phyloP scores from a whole-genome alignment of 2,888 invertebrate genomes.

The Ametastegia equiseti region DNA sequence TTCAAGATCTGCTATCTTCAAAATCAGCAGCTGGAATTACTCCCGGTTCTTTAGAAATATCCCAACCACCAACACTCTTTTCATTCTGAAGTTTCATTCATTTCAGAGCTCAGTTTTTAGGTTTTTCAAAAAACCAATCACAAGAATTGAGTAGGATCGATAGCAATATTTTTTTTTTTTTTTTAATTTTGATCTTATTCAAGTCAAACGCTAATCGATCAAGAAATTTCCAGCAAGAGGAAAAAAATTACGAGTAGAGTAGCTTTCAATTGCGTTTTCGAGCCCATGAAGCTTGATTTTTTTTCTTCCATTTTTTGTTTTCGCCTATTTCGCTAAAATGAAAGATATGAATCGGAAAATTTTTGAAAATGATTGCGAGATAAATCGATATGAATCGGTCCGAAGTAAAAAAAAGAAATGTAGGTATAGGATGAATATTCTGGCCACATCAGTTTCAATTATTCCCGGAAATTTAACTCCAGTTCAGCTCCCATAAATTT shows the following conservation, averaged over 20 bases:
- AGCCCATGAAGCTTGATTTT: too few relatives aligned
- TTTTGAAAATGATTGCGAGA: neutral
- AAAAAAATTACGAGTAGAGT: too few relatives aligned
- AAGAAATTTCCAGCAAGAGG: too few relatives aligned
- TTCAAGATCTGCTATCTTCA: neutral
- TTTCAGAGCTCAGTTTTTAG: too few relatives aligned
- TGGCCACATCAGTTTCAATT: neutral
- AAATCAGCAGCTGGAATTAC: neutral
- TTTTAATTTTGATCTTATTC: too few relatives aligned
- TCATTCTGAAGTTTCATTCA: neutral
- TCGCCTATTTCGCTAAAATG: too few relatives aligned
- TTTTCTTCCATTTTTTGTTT: too few relatives aligned
- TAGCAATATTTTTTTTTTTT: too few relatives aligned
- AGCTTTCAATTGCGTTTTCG: too few relatives aligned
- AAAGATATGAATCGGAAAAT: neutral
- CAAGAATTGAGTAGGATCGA: too few relatives aligned
- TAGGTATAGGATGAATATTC: neutral
- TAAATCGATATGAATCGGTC: neutral
- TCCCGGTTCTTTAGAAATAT: neutral
- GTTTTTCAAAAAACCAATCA: too few relatives aligned
- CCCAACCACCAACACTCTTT: neutral
- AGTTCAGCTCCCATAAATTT: slow-evolving; percentile 19
- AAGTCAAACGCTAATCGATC: too few relatives aligned
- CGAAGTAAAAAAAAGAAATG: neutral
- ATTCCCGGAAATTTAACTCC: slow-evolving; percentile 13